phyloP scores from a whole-genome alignment of 2,113 vertebrate genomes.

The Epinephelus cyanopodus region DNA sequence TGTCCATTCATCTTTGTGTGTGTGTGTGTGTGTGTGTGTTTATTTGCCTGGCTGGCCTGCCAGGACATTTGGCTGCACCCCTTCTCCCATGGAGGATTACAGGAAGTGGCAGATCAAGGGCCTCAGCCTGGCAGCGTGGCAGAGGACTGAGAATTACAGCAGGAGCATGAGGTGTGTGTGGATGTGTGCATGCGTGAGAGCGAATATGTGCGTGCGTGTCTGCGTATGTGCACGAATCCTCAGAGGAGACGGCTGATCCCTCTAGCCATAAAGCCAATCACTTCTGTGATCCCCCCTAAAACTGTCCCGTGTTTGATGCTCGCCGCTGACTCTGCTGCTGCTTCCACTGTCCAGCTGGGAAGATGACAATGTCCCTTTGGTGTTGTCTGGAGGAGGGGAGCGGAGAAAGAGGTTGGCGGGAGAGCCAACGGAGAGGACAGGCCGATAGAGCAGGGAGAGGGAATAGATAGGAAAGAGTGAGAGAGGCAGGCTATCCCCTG shows the following conservation, averaged over 20 bases:
- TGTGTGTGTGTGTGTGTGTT: slow-evolving; percentile 16
- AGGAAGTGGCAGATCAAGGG: slow-evolving; percentile 84
- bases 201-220: slow-evolving; percentile 28
- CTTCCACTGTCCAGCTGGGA: slow-evolving; percentile 61
- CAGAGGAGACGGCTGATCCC: slow-evolving; percentile 61
- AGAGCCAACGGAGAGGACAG: slow-evolving; percentile 26
- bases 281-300: slow-evolving; percentile 67
- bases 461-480: slow-evolving; percentile 37
- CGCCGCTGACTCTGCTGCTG: slow-evolving; percentile 47
- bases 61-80: slow-evolving; percentile 71
- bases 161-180: slow-evolving; percentile 57
- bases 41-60: slow-evolving; percentile 53
- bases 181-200: slow-evolving; percentile 40
- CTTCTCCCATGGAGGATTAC: slow-evolving; percentile 74
- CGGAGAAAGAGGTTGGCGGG: slow-evolving; percentile 31
- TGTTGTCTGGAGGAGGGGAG: slow-evolving; percentile 48
- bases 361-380: slow-evolving; percentile 62
- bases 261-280: slow-evolving; percentile 62
- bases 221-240: slow-evolving; percentile 36
- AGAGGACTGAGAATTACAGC: slow-evolving; percentile 75
- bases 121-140: slow-evolving; percentile 70
- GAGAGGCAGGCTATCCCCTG: slow-evolving; percentile 67
- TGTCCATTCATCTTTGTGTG: slow-evolving; percentile 13
- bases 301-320: slow-evolving; percentile 64
- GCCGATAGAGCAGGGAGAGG: slow-evolving; percentile 13